Evolutionary conservation across 2,888 invertebrate genomes (phyloP).

Genomic region (Norana najaformis): DNA sequence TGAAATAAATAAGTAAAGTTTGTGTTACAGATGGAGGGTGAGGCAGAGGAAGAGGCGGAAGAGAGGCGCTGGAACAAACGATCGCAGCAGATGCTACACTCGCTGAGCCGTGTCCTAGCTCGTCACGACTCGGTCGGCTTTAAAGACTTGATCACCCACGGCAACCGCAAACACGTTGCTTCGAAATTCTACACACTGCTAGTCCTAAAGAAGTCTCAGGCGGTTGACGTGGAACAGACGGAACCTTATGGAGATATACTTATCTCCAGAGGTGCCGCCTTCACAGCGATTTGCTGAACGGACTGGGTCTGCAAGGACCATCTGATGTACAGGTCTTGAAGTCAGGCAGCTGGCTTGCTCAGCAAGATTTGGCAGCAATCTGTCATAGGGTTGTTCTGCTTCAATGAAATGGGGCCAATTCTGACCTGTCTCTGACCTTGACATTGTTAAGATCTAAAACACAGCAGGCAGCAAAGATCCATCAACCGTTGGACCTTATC

Average conservation of each 20-base stretch:
- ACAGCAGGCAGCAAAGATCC: not conserved
- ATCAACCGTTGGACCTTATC: not conserved
- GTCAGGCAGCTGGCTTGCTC: not conserved
- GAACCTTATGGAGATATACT: constrained; percentile 83
- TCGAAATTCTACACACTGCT: constrained; percentile 98
- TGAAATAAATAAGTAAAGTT: not conserved
- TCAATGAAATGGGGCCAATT: not conserved
- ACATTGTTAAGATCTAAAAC: not conserved
- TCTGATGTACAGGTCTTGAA: not conserved
- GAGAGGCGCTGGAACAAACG: constrained; percentile 75
- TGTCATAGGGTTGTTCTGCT: not conserved
- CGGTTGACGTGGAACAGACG: constrained; percentile 82
- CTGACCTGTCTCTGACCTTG: not conserved
- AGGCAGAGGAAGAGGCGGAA: constrained; percentile 54
- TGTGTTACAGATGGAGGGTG: constrained; percentile 25
- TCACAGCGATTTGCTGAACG: constrained; percentile 18
- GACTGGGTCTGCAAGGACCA: not conserved
- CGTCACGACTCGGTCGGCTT: constrained; percentile 70
- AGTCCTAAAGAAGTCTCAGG: constrained; percentile 94
- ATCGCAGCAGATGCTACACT: constrained; percentile 77
- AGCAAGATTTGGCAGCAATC: not conserved
- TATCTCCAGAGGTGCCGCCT: constrained; percentile 74
- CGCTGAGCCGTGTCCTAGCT: constrained; percentile 57
- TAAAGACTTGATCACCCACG: constrained; percentile 78
- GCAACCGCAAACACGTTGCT: constrained; percentile 84